Evolutionary conservation across 2,113 vertebrate species (phyloP).

Genomic region (Eudyptes chrysolophus): DNA sequence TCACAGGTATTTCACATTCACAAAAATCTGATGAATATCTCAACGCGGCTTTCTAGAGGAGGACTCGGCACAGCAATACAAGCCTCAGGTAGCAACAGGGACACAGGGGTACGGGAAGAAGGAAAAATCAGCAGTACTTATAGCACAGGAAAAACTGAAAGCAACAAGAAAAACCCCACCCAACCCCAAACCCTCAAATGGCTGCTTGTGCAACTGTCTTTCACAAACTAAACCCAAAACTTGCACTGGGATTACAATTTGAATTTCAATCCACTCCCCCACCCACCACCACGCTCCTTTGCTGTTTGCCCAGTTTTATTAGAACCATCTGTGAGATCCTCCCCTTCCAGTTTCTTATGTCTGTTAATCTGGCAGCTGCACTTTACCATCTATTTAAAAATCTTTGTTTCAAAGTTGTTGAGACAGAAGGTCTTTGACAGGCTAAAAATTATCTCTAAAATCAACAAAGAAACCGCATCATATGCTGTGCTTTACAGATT

Average conservation of each 20-base stretch:
- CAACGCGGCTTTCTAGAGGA: not conserved
- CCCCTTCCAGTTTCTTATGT: not conserved
- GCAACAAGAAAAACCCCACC: not conserved
- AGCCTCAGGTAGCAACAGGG: not conserved
- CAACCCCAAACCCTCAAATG: not conserved
- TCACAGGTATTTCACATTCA: not conserved
- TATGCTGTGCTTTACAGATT: not conserved
- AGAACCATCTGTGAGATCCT: slow-evolving; percentile 53
- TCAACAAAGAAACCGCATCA: slow-evolving; percentile 34
- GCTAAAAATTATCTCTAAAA: slow-evolving; percentile 35
- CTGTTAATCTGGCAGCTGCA: slow-evolving; percentile 36
- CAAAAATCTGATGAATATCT: not conserved
- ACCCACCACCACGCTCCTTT: not conserved
- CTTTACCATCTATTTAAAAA: slow-evolving; percentile 34
- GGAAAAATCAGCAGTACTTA: not conserved
- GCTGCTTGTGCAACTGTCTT: not conserved
- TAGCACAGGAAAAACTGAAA: not conserved
- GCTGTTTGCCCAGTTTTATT: slow-evolving; percentile 23
- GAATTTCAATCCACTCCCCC: not conserved
- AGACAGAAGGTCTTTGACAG: slow-evolving; percentile 42
- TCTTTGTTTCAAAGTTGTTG: slow-evolving; percentile 25
- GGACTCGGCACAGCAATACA: not conserved
- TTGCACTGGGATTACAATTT: not conserved
- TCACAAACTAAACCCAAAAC: not conserved
- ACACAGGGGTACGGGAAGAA: not conserved